Evolutionary conservation across 1,140 invertebrate species (phyloP), one percentile per base, ranked within the genome.

Genomic region (Plectrocnemia conspersa): DNA sequence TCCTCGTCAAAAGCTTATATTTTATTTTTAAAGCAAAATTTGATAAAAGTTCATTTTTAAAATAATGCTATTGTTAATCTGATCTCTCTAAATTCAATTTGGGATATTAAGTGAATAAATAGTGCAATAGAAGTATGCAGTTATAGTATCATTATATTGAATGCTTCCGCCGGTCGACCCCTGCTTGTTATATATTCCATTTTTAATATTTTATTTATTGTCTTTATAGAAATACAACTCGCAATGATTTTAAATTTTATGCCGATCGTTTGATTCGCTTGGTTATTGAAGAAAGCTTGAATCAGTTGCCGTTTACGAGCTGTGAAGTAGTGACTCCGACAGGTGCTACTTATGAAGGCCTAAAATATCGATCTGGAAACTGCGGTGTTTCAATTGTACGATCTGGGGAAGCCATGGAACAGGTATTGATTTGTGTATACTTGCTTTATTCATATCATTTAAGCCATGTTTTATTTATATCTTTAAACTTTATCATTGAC

Each of bases 161-260:
- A n/a, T n/a, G n/a, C n/a, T n/a, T n/a, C n/a, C n/a, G n/a, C n/a
- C n/a, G n/a, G n/a, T n/a, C n/a, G n/a, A n/a, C n/a, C n/a, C n/a
- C n/a, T n/a, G n/a, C n/a, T n/a, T n/a, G n/a, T n/a, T n/a, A n/a
- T n/a, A n/a, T n/a, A n/a, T n/a, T n/a, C n/a, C n/a, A n/a, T n/a
- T n/a, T n/a, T n/a, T n/a, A n/a, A 54, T 40, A 54, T 62, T 60
- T 63, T 50, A 24, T 16, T n/a, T 45, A 24, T 22, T 68, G 63
- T 35, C 58, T 61, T 80, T 83, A 59, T 69, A 96, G 93, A 72
- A 89, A 89, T 59, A 98, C 96, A 22, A 79, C 84, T 7, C 79
- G 94, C 63, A 94, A 89, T 76, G 95, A 99, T 73, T 98, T 98
- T 71, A 97, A 98, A 70, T 98, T 99, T 73, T 97, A 93, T 73